phyloP scores from a whole-genome alignment of 1,140 invertebrate species.

The Hyles euphorbiae region DNA sequence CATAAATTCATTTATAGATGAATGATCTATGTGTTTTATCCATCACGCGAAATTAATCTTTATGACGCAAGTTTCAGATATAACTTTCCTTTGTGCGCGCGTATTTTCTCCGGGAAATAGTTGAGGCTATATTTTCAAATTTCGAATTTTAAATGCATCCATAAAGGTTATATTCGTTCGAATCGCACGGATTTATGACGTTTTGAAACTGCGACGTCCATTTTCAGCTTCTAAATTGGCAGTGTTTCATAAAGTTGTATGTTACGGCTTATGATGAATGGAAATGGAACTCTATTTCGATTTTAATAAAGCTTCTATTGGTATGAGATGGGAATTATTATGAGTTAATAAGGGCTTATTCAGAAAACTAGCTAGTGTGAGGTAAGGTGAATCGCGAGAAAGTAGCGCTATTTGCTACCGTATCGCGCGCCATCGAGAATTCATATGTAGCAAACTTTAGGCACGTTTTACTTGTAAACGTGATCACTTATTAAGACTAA shows the following conservation, averaged over 20 bases:
- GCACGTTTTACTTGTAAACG: conserved; percentile 8
- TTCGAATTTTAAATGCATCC: conserved; percentile 2
- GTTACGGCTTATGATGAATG: conserved; percentile 8
- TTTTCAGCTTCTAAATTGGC: conserved; percentile 57
- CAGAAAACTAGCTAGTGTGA: conserved; percentile 58
- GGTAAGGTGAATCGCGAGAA: conserved; percentile 66
- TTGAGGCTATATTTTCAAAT: conserved; percentile 11
- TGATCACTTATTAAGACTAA: not conserved
- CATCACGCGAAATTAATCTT: conserved; percentile 40
- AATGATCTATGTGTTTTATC: conserved; percentile 33
- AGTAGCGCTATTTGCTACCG: conserved; percentile 72
- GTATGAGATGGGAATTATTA: conserved; percentile 8
- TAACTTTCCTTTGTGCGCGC: conserved; percentile 31
- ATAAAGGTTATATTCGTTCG: conserved; percentile 24
- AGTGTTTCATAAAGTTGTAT: conserved; percentile 36
- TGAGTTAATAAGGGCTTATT: conserved; percentile 38
- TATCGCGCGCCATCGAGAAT: conserved; percentile 67
- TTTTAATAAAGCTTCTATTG: conserved; percentile 29
- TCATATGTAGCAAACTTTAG: conserved; percentile 42
- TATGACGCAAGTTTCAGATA: conserved; percentile 33
- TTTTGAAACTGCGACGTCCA: conserved; percentile 35
- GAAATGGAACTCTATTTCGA: conserved; percentile 19
- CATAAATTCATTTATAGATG: conserved; percentile 57
- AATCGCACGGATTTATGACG: conserved; percentile 18
- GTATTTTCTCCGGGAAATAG: conserved; percentile 25